phyloP scores from a whole-genome alignment of 2,797 vertebrate genomes.

The Sus cebifrons region DNA sequence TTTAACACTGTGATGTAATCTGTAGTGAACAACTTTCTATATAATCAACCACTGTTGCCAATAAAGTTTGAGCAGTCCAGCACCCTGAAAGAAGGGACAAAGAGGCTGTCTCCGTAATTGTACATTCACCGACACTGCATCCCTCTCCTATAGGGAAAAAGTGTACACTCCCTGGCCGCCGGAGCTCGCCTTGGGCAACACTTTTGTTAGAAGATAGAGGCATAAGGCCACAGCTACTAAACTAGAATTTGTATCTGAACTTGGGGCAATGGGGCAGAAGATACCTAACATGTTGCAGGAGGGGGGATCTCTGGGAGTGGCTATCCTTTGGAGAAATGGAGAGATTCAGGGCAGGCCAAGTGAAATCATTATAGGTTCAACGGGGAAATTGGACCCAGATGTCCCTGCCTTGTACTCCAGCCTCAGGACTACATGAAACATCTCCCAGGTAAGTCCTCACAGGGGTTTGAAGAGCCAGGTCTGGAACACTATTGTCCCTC shows the following conservation, averaged over 20 bases:
- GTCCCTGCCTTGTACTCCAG: not conserved
- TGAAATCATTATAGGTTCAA: not conserved
- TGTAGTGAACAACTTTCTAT: too few species aligned
- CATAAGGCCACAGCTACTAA: not conserved
- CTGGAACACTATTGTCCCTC: not conserved
- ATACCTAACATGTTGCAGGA: not conserved
- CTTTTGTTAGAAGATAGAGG: not conserved
- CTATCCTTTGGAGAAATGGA: slow-evolving; percentile 13
- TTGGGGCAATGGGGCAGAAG: not conserved
- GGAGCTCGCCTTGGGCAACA: too few species aligned
- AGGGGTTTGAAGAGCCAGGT: not conserved
- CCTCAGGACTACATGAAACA: not conserved
- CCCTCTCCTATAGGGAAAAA: too few species aligned
- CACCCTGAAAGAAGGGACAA: too few species aligned
- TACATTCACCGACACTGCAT: too few species aligned
- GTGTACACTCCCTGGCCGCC: too few species aligned
- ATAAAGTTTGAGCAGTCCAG: too few species aligned
- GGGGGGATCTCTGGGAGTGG: not conserved
- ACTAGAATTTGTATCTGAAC: not conserved
- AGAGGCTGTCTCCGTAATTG: too few species aligned
- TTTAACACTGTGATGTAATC: too few species aligned
- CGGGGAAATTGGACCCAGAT: not conserved
- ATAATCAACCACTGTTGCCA: too few species aligned
- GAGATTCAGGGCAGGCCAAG: not conserved
- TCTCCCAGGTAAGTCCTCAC: not conserved